Evolutionary conservation across 2,113 vertebrate species (phyloP).

Genomic region (Caranx melampygus): DNA sequence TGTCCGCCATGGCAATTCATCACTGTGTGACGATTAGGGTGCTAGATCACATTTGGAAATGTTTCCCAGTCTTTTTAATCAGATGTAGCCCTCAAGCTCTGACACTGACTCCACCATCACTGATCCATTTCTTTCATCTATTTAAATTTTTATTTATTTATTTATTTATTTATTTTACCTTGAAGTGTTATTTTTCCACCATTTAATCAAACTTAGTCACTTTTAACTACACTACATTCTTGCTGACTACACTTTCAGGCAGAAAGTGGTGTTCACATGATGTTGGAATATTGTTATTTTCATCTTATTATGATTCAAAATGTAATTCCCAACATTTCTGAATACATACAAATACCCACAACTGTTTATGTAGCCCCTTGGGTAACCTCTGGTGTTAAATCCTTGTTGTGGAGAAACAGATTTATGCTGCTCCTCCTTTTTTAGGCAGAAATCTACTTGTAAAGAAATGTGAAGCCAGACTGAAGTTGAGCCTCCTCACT

Average conservation of each 20-base stretch:
- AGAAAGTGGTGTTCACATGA: background rate
- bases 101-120: background rate
- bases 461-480: background rate
- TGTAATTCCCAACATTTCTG: background rate
- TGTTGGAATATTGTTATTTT: too few relatives aligned
- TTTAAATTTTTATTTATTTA: background rate
- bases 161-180: background rate
- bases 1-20: conserved; percentile 13
- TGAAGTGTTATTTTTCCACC: background rate
- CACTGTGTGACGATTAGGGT: conserved; percentile 17
- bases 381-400: background rate
- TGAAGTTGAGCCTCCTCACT: conserved; percentile 20
- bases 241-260: background rate
- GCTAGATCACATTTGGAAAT: conserved; percentile 1
- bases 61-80: conserved; percentile 15
- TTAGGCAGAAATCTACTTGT: background rate
- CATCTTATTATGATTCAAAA: background rate
- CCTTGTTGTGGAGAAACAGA: background rate
- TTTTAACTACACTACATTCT: background rate
- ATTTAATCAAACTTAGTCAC: background rate
- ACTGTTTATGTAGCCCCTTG: too few relatives aligned
- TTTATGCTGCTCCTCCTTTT: background rate
- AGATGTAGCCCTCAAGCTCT: background rate
- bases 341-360: background rate
- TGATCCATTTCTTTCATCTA: background rate